These are phyloP conservation scores for Metallyticus violacea DNA, from an alignment of 2,888 invertebrate genomes.

Conservation along the genomic window DNA sequence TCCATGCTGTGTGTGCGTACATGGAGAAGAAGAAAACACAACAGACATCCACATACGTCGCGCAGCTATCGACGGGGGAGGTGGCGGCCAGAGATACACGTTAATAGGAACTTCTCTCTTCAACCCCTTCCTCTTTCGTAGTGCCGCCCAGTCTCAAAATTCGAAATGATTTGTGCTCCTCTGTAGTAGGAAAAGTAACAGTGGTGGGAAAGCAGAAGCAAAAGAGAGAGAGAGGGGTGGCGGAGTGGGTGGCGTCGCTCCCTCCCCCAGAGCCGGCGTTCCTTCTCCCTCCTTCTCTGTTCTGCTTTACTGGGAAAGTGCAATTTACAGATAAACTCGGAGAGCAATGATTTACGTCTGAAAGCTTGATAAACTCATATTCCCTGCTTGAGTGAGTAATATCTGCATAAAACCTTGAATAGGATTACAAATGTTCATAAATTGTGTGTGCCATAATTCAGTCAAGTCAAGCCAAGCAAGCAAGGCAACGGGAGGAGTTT, in stretches of 20 bases:
- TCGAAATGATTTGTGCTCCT: conserved; percentile 35
- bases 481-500: conserved; percentile 32
- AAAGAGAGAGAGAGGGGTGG: conserved; percentile 24
- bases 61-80: conserved; percentile 11
- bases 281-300: conserved; percentile 29
- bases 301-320: conserved; percentile 54
- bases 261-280: conserved; percentile 31
- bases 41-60: conserved; percentile 31
- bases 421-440: conserved; percentile 53
- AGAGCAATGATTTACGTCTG: conserved; percentile 65
- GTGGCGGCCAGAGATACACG: conserved; percentile 26
- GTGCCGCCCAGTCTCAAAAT: conserved; percentile 34
- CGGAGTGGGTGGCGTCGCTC: conserved; percentile 30
- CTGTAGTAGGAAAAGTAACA: conserved; percentile 11
- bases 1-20: background rate
- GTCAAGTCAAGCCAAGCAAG: conserved; percentile 42
- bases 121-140: conserved; percentile 5
- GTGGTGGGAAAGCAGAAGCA: background rate
- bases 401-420: conserved; percentile 53
- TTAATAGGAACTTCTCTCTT: conserved; percentile 28
- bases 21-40: conserved; percentile 26
- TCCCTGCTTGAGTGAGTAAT: conserved; percentile 52
- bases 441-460: conserved; percentile 51
- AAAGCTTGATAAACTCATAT: conserved; percentile 58
- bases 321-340: conserved; percentile 61